Evolutionary conservation across 1,140 invertebrate species (phyloP), one percentile per base, ranked within the genome.

Genomic region (Maniola jurtina): DNA sequence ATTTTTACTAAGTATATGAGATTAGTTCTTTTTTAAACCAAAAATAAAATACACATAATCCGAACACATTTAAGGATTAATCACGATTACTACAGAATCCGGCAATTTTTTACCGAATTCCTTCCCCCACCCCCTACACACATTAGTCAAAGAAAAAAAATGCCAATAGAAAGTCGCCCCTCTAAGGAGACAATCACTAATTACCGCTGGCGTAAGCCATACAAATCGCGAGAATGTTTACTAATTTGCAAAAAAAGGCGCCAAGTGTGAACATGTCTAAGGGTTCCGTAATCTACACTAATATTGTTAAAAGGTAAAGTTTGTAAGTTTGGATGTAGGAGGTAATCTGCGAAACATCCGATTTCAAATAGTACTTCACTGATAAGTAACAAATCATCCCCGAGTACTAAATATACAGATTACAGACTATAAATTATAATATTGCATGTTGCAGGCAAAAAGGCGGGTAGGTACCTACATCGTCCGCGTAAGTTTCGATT

Each of bases 181-280:
- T 71, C 59, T 61, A 66, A 65, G 57, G 64, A 77, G 83, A 87
- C 83, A 87, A 87, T 88, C 86, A 83, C 85, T 89, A 89, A 89
- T 89, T 88, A 87, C 86, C 61, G 25, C 67, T 64, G 59, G 64
- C 72, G 69, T 84, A 85, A 88, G 85, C 87, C 74, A 87, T 86
- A 89, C 83, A 88, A 89, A 89, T 89, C 80, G 82, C 73, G 76
- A 80, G 81, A 89, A 88, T 88, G 87, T 86, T 88, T 86, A 79
- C 84, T 86, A 86, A 87, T 89, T 89, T 80, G 77, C 73, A 79
- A 86, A 84, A 83, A 81, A 79, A 76, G 69, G 64, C 61, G 56
- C 62, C 55, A 76, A 73, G 62, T 16, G 38, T 9, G 52, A 77
- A 42, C 34, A 11, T 2, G 6, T 34, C 2, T 5, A 45, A 13